Percentiles rank a stretch among this genome's conserved stretches.
These are phyloP conservation scores for Bubo scandiacus DNA, from an alignment of 2,113 vertebrate genomes.

Conservation along the genomic window DNA sequence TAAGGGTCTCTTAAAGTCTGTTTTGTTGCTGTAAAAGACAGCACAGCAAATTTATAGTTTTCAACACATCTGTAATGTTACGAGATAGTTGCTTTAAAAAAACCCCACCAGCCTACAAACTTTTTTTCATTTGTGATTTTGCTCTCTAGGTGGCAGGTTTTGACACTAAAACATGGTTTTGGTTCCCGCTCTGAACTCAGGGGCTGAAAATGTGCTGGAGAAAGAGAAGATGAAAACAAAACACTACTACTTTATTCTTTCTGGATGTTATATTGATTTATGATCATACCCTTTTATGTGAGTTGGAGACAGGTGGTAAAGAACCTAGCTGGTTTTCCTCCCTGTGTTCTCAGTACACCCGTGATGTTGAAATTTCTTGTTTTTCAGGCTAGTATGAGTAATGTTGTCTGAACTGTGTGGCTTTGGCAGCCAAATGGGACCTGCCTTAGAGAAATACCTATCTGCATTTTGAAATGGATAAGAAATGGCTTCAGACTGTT, in stretches of 20 bases:
- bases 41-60: neutral
- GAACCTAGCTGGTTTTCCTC: neutral
- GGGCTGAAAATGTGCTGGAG: neutral
- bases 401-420: neutral
- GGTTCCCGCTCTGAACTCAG: neutral
- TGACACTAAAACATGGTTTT: neutral
- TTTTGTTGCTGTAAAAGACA: neutral
- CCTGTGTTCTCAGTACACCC: rapidly evolving
- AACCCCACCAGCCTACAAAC: neutral
- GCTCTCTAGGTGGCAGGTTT: conserved; percentile 60
- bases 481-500: neutral
- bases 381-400: neutral
- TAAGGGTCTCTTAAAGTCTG: conserved; percentile 15
- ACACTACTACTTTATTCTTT: neutral
- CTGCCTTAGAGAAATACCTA: neutral
- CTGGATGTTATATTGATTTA: neutral
- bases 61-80: neutral
- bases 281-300: neutral
- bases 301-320: neutral
- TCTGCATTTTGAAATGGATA: neutral
- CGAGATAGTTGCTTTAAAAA: neutral
- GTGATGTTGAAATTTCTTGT: neutral
- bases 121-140: neutral
- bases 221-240: neutral
- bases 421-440: neutral